Percentiles rank a stretch among this genome's conserved stretches.
phyloP scores from a whole-genome alignment of 2,113 vertebrate species.

The Cariama cristata region DNA sequence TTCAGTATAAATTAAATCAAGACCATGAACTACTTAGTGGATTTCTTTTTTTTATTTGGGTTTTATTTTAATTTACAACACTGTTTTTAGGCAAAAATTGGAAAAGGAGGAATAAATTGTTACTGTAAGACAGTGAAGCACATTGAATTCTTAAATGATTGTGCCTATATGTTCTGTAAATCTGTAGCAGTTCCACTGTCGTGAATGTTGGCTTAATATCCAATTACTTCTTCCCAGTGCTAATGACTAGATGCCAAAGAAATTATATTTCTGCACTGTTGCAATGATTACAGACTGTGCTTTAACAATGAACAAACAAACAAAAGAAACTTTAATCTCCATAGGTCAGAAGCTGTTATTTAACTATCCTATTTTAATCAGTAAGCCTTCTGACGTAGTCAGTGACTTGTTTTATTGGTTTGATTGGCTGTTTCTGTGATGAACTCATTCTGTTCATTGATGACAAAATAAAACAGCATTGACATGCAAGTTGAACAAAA shows the following conservation, averaged over 20 bases:
- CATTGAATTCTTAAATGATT: neutral
- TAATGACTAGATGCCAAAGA: neutral
- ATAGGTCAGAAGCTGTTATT: neutral
- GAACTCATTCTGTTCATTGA: neutral
- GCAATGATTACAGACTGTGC: neutral
- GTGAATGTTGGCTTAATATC: neutral
- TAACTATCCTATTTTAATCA: neutral
- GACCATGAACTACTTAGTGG: neutral
- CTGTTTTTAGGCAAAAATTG: neutral
- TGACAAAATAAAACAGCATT: neutral
- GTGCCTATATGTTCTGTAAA: neutral
- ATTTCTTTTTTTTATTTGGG: neutral
- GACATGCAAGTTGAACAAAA: neutral
- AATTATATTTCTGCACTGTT: neutral
- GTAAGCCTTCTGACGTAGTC: neutral
- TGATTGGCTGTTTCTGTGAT: neutral
- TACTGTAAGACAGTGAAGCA: neutral
- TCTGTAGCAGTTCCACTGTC: neutral
- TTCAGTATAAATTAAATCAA: neutral
- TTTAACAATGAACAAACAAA: neutral
- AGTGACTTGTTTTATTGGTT: neutral
- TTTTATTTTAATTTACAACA: neutral
- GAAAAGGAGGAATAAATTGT: neutral
- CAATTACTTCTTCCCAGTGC: neutral
- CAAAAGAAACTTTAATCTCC: neutral